Evolutionary conservation across 2,888 invertebrate genomes (phyloP).

Genomic region (Sinelater perroti): DNA sequence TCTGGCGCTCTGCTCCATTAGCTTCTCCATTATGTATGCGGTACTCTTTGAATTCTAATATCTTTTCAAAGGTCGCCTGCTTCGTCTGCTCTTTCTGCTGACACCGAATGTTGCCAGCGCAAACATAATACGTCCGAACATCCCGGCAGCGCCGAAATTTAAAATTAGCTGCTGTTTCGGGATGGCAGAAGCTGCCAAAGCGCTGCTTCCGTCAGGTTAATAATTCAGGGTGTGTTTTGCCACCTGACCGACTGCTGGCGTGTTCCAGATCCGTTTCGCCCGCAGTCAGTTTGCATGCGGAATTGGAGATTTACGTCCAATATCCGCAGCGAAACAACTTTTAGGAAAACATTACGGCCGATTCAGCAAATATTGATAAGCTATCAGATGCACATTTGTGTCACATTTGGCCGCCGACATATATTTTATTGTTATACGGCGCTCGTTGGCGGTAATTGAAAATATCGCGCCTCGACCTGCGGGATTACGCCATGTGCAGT

Average conservation of each 20-base stretch:
- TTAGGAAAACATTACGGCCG: constrained; percentile 45
- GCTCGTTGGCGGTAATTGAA: constrained; percentile 21
- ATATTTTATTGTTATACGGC: constrained; percentile 19
- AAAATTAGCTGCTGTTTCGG: constrained; percentile 14
- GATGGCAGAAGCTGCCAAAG: constrained; percentile 11
- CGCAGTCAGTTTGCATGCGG: constrained; percentile 44
- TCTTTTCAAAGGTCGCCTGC: too few relatives aligned
- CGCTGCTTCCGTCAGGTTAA: constrained; percentile 7
- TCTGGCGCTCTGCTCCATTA: too few relatives aligned
- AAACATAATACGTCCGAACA: too few relatives aligned
- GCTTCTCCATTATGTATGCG: too few relatives aligned
- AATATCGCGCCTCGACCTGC: constrained; percentile 18
- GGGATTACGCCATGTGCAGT: constrained; percentile 18
- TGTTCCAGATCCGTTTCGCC: constrained; percentile 37
- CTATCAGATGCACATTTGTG: constrained; percentile 49
- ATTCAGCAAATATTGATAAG: constrained; percentile 50
- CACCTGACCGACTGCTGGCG: constrained; percentile 25
- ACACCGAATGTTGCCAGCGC: too few relatives aligned
- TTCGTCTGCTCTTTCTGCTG: too few relatives aligned
- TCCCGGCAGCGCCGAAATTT: constrained; percentile 10
- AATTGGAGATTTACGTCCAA: constrained; percentile 49
- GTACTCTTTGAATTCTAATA: too few relatives aligned
- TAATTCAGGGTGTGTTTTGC: constrained; percentile 22
- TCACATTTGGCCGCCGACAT: constrained; percentile 44
- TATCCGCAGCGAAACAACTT: constrained; percentile 50